phyloP scores from a whole-genome alignment of 2,888 invertebrate species.

The Miltochrista miniata region DNA sequence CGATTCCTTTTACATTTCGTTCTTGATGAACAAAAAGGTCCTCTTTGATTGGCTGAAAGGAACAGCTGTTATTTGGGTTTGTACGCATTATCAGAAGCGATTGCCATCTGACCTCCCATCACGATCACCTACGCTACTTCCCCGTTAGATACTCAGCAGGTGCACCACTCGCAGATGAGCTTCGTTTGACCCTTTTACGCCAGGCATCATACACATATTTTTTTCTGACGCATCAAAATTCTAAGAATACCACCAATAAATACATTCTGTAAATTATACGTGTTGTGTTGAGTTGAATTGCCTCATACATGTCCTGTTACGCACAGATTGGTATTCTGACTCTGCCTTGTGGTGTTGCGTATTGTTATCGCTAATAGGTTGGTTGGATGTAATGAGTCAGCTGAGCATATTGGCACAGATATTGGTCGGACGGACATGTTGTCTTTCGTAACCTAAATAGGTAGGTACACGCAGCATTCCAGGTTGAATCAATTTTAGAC shows the following conservation, averaged over 20 bases:
- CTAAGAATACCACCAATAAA: slow-evolving; percentile 7
- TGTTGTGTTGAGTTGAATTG: slow-evolving; percentile 3
- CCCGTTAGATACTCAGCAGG: too few relatives aligned
- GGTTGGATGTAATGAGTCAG: slow-evolving; percentile 30
- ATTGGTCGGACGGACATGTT: slow-evolving; percentile 2
- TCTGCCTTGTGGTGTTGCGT: slow-evolving; percentile 28
- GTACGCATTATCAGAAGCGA: too few relatives aligned
- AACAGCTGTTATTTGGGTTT: too few relatives aligned
- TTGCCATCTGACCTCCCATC: too few relatives aligned
- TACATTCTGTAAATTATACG: slow-evolving; percentile 8
- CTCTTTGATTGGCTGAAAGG: too few relatives aligned
- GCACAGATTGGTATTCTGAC: slow-evolving; percentile 23
- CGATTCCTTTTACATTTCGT: too few relatives aligned
- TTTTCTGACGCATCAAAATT: slow-evolving; percentile 4
- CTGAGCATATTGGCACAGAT: neutral
- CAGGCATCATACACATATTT: too few relatives aligned
- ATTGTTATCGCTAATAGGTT: slow-evolving; percentile 29
- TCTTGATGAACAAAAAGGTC: too few relatives aligned
- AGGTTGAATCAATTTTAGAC: slow-evolving; percentile 14
- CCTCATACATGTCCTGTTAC: slow-evolving; percentile 13
- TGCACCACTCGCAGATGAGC: too few relatives aligned
- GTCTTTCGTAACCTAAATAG: slow-evolving; percentile 29
- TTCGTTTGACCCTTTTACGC: too few relatives aligned
- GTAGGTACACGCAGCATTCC: neutral
- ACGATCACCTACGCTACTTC: too few relatives aligned